Percentiles rank a stretch among this genome's conserved stretches.
Conservation (phyloP, 2,113 vertebrate species). For the Silurus meridionalis region DNA sequence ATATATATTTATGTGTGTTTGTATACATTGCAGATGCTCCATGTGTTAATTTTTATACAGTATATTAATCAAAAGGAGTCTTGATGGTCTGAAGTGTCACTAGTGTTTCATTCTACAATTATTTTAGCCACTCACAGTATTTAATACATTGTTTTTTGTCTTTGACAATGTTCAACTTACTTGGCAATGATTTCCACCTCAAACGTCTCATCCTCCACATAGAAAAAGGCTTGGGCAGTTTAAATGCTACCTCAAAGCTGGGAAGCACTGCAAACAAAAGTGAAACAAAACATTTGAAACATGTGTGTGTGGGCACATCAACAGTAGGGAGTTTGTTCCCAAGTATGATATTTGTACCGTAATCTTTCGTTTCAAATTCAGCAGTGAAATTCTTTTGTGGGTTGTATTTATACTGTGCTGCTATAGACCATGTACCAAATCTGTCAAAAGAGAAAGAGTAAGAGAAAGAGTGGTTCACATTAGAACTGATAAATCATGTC, state of each 20-base stretch:
- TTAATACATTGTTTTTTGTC: no score
- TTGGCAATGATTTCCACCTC: conserved; percentile 64
- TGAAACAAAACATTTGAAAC: background rate
- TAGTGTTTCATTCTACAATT: no score
- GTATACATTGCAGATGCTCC: no score
- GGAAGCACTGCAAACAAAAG: conserved; percentile 51
- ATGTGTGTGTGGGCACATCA: background rate
- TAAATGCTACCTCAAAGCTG: conserved; percentile 73
- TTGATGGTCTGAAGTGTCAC: no score
- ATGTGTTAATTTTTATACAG: no score
- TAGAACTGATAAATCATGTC: background rate
- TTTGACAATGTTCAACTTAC: conserved; percentile 32
- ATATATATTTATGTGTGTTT: no score
- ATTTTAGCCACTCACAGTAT: background rate
- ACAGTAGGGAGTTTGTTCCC: background rate
- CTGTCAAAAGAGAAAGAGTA: conserved; percentile 22
- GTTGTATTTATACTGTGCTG: conserved; percentile 42
- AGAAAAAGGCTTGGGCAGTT: conserved; percentile 68
- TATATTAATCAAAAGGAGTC: no score
- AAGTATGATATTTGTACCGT: conserved; percentile 40
- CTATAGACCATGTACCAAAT: conserved; percentile 55
- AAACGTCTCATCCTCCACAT: conserved; percentile 65
- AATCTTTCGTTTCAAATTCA: conserved; percentile 62
- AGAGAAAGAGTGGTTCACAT: background rate
- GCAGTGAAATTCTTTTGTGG: conserved; percentile 57